Conservation (phyloP, 1,140 invertebrate genomes). For the Drosophila sproati region DNA sequence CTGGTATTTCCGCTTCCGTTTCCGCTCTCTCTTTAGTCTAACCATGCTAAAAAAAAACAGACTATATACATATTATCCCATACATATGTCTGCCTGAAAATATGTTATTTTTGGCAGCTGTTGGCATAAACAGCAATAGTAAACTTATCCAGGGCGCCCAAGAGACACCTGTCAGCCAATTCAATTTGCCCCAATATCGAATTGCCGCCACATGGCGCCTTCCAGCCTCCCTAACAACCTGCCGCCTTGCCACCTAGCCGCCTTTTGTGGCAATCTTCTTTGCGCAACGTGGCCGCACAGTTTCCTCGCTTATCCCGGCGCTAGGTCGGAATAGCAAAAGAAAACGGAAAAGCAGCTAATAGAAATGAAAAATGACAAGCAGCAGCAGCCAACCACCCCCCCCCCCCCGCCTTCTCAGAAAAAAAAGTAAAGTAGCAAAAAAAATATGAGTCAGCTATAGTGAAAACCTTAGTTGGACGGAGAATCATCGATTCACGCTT, state of each 20-base stretch:
- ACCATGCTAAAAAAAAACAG: background rate
- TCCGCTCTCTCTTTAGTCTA: constrained; percentile 30
- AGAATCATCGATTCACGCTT: background rate
- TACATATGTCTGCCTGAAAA: background rate
- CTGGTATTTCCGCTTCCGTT: constrained; percentile 32
- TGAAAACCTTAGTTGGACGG: background rate
- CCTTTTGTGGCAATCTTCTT: background rate
- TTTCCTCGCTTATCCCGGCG: background rate
- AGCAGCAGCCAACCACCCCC: background rate
- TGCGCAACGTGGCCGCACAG: background rate
- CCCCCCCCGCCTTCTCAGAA: no score
- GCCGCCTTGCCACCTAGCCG: background rate
- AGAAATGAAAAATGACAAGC: constrained; percentile 3
- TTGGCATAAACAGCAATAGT: constrained; percentile 18
- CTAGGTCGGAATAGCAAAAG: background rate
- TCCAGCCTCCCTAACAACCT: no score
- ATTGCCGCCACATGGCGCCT: constrained; percentile 22
- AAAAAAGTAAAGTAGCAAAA: background rate
- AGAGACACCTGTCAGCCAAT: constrained; percentile 66
- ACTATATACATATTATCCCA: background rate
- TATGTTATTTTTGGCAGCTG: constrained; percentile 28
- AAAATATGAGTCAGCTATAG: constrained; percentile 3
- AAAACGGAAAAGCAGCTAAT: background rate
- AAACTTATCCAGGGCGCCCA: constrained; percentile 35
- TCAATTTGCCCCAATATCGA: constrained; percentile 53